Percentiles rank a stretch among this genome's conserved stretches.
Conservation (phyloP, 2,797 vertebrate genomes). For the Streptopelia turtur region DNA sequence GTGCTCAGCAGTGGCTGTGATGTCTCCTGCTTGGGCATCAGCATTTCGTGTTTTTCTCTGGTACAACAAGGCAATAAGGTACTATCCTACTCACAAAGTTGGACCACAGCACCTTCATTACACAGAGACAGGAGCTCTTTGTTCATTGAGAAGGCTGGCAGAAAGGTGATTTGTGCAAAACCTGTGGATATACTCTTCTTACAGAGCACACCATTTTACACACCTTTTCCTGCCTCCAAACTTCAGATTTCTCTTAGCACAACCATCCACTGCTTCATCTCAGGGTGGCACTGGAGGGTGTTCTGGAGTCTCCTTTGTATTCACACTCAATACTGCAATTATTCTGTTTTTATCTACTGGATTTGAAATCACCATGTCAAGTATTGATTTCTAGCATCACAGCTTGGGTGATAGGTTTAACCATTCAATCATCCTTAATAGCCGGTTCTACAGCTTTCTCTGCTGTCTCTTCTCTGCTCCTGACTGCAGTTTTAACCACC, state of each 20-base stretch:
- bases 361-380: neutral
- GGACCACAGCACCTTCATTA: neutral
- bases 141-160: neutral
- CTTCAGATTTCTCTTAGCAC: neutral
- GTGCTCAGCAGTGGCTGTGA: neutral
- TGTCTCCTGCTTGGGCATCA: accelerated
- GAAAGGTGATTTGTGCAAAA: neutral
- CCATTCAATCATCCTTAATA: neutral
- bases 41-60: neutral
- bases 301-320: neutral
- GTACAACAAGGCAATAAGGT: neutral
- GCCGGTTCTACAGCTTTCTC: neutral
- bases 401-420: neutral
- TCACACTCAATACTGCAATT: neutral
- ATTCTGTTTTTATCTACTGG: neutral
- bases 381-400: slow-evolving; percentile 6
- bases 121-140: neutral
- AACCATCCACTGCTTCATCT: neutral
- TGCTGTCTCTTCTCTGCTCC: neutral
- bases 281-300: neutral
- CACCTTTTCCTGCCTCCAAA: neutral
- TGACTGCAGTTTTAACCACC: neutral
- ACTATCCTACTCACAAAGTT: neutral
- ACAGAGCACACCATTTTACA: neutral
- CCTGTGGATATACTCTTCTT: neutral